These are phyloP conservation scores for Leptopilina clavipes DNA, from an alignment of 1,140 invertebrate species.

Conservation along the genomic window DNA sequence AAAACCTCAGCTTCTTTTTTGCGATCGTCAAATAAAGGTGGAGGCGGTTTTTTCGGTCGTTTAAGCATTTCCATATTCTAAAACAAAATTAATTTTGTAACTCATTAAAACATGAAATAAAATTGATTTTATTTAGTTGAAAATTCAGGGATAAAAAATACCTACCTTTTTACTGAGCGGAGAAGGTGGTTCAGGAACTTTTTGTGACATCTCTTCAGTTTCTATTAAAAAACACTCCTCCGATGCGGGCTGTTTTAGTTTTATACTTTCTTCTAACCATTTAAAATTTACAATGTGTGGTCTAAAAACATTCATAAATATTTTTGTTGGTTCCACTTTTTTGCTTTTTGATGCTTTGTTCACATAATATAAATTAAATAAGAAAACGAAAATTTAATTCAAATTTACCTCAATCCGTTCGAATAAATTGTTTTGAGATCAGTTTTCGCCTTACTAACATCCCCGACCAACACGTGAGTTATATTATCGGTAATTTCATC, in stretches of 20 bases:
- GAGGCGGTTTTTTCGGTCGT: slow-evolving; percentile 52
- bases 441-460: slow-evolving; percentile 69
- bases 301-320: slow-evolving; percentile 67
- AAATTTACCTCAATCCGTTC: slow-evolving; percentile 63
- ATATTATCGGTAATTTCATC: slow-evolving; percentile 84
- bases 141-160: no score
- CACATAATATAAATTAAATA: no score
- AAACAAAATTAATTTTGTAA: slow-evolving; percentile 40
- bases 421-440: slow-evolving; percentile 73
- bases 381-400: slow-evolving; percentile 29
- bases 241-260: slow-evolving; percentile 76
- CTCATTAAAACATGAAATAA: neutral
- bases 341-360: no score
- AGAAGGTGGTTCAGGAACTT: slow-evolving; percentile 72
- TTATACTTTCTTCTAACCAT: slow-evolving; percentile 86
- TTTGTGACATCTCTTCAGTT: slow-evolving; percentile 60
- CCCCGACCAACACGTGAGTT: slow-evolving; percentile 87
- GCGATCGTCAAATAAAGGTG: slow-evolving; percentile 57
- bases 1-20: slow-evolving; percentile 45
- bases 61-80: slow-evolving; percentile 71
- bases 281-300: slow-evolving; percentile 80
- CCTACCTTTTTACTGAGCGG: slow-evolving; percentile 79
- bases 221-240: slow-evolving; percentile 77
- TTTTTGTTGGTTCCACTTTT: neutral
- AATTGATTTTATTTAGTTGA: slow-evolving; percentile 31